Conservation (phyloP, 2,888 invertebrate species). For the Campoplex nolae region DNA sequence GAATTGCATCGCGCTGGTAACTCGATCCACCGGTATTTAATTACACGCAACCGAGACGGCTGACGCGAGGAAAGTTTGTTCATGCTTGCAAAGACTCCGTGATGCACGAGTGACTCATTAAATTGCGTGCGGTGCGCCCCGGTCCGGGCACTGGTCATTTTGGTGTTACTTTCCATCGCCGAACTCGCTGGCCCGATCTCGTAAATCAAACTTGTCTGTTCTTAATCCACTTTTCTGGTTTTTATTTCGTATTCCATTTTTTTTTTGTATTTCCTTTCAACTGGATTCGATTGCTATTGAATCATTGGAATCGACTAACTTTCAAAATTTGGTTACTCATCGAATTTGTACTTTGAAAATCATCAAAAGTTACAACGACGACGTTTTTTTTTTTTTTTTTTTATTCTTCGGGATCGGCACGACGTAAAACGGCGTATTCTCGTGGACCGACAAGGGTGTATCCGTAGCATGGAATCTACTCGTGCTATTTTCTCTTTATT, state of each 20-base stretch:
- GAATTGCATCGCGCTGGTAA: constrained; percentile 54
- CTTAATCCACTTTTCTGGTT: neutral
- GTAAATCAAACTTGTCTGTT: constrained; percentile 2
- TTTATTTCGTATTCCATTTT: neutral
- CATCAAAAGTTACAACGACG: neutral
- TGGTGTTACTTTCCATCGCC: constrained; percentile 20
- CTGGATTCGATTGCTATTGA: neutral
- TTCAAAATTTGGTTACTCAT: neutral
- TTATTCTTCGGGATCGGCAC: neutral
- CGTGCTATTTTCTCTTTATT: neutral
- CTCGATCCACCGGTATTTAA: constrained; percentile 59
- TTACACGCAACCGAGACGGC: constrained; percentile 62
- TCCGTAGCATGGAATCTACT: constrained; percentile 25
- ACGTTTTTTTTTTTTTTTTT: neutral
- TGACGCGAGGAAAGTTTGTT: constrained; percentile 47
- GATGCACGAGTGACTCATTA: constrained; percentile 62
- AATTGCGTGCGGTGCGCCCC: constrained; percentile 34
- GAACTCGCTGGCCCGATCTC: constrained; percentile 46
- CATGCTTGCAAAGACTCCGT: constrained; percentile 41
- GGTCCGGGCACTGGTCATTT: constrained; percentile 29
- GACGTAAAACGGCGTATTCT: neutral
- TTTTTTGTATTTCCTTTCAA: neutral
- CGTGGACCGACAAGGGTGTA: constrained; percentile 15
- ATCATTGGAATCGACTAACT: neutral
- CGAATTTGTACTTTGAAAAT: neutral